phyloP scores from a whole-genome alignment of 2,113 vertebrate genomes.

The Regulus satrapa region DNA sequence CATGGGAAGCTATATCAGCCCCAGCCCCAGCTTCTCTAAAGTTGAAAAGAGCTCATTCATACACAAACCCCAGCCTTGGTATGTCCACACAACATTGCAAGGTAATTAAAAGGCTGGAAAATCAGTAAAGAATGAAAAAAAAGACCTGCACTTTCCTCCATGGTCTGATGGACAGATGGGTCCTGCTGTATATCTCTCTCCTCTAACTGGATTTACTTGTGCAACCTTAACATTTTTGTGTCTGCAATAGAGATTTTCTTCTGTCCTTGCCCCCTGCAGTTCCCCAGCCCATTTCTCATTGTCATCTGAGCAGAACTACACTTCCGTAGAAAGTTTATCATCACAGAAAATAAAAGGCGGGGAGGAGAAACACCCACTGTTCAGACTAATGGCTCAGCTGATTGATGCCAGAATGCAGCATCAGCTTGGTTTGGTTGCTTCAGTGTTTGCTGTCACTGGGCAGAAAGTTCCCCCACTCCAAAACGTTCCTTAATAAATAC shows the following conservation, averaged over 20 bases:
- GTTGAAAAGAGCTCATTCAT: background rate
- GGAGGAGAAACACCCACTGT: background rate
- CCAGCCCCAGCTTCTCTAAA: background rate
- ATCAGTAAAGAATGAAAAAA: background rate
- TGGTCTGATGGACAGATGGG: background rate
- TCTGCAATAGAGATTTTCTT: slow-evolving; percentile 34
- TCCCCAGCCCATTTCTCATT: slow-evolving; percentile 33
- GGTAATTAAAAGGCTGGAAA: background rate
- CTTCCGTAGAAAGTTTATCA: slow-evolving; percentile 20
- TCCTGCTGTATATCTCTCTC: background rate
- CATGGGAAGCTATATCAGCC: background rate
- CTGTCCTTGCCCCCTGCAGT: slow-evolving; percentile 9
- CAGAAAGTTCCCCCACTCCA: background rate
- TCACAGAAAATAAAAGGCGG: slow-evolving; percentile 1
- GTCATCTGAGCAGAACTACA: slow-evolving; percentile 27
- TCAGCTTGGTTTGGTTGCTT: background rate
- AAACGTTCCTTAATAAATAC: background rate
- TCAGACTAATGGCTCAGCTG: slow-evolving; percentile 1
- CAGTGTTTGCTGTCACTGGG: background rate
- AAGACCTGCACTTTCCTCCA: background rate
- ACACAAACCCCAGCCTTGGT: background rate
- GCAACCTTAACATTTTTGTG: slow-evolving; percentile 9
- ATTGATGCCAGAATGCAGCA: background rate
- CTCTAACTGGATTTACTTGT: background rate
- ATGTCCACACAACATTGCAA: background rate